Conservation (phyloP, 1,140 invertebrate species). For the Drosophila nigrodunni region DNA sequence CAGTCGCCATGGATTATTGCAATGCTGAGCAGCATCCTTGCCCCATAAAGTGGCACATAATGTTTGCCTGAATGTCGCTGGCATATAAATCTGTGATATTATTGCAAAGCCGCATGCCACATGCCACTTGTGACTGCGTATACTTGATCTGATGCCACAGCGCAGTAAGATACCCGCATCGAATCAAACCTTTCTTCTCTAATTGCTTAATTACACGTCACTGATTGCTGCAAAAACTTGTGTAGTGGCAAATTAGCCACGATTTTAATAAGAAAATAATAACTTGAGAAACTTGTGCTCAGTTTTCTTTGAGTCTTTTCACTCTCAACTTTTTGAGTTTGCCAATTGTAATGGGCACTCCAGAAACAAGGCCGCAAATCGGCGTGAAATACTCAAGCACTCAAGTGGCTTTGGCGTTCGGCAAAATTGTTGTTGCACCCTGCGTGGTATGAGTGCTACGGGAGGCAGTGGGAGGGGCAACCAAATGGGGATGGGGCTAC, state of each 20-base stretch:
- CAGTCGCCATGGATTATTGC: conserved; percentile 64
- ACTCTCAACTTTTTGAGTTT: conserved; percentile 16
- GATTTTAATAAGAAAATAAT: conserved; percentile 62
- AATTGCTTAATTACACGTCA: conserved; percentile 73
- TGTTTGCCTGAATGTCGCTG: conserved; percentile 36
- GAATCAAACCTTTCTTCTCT: conserved; percentile 29
- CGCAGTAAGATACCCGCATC: background rate
- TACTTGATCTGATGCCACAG: conserved; percentile 36
- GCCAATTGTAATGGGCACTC: conserved; percentile 43
- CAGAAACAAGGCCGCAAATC: conserved; percentile 65
- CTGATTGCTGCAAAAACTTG: conserved; percentile 42
- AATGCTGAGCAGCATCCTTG: conserved; percentile 40
- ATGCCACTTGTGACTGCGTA: conserved; percentile 36
- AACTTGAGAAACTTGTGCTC: conserved; percentile 45
- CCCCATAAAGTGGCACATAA: conserved; percentile 67
- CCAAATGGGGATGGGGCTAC: background rate
- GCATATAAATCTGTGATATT: conserved; percentile 56
- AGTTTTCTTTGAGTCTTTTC: conserved; percentile 24
- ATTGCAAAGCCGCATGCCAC: conserved; percentile 34
- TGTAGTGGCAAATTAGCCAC: conserved; percentile 56
- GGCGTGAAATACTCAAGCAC: conserved; percentile 72
- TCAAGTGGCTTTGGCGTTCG: conserved; percentile 49
- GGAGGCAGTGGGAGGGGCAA: too few relatives aligned
- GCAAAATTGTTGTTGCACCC: conserved; percentile 28
- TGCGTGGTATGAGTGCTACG: too few relatives aligned